These are phyloP conservation scores for Nesidiocoris tenuis DNA, from an alignment of 2,888 invertebrate genomes.

Conservation along the genomic window DNA sequence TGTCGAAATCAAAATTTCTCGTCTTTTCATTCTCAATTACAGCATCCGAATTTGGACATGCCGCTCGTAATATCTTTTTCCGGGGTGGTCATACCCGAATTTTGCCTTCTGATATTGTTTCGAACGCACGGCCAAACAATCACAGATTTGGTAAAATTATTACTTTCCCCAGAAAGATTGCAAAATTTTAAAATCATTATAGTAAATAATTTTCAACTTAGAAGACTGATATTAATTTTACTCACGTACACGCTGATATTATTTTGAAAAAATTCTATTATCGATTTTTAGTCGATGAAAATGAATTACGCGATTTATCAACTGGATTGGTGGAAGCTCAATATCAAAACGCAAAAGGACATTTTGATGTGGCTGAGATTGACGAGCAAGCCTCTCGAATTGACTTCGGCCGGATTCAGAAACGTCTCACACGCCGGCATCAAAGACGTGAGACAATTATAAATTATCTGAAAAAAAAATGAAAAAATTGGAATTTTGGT, in stretches of 20 bases:
- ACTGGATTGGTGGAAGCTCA: conserved; percentile 4
- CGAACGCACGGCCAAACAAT: conserved; percentile 11
- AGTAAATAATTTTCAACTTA: too few relatives aligned
- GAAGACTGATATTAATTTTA: too few relatives aligned
- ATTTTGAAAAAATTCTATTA: too few relatives aligned
- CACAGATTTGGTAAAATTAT: conserved; percentile 14
- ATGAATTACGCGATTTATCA: conserved; percentile 8
- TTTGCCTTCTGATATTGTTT: background rate
- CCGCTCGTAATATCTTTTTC: conserved; percentile 4
- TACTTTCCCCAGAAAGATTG: too few relatives aligned
- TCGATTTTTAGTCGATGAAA: conserved; percentile 5
- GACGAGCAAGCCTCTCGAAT: conserved; percentile 18
- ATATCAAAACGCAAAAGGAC: background rate
- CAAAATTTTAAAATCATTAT: too few relatives aligned
- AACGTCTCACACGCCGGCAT: conserved; percentile 17
- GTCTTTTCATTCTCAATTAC: too few relatives aligned
- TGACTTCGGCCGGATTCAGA: background rate
- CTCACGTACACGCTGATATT: too few relatives aligned
- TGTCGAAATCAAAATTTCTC: too few relatives aligned
- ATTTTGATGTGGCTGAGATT: conserved; percentile 18
- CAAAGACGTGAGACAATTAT: conserved; percentile 25
- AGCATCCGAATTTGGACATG: conserved; percentile 14
- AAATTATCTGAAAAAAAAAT: background rate
- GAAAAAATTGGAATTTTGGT: background rate
- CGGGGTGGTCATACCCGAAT: background rate